Evolutionary conservation across 1,140 invertebrate genomes (phyloP).

Genomic region (Pachypsylla venusta): DNA sequence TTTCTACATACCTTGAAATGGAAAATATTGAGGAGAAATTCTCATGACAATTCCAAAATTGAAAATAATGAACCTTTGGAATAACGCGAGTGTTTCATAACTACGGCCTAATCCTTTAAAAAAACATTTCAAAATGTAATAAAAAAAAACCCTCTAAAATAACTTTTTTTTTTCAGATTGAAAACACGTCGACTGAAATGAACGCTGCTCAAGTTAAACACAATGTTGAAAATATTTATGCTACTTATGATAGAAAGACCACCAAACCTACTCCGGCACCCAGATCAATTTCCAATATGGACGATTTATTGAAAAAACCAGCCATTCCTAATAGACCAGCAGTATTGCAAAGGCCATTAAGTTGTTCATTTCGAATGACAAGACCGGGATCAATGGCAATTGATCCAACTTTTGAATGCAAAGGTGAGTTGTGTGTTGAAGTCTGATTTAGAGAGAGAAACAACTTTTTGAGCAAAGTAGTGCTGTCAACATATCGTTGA

Average conservation of each 20-base stretch:
- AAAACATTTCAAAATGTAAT: too few relatives aligned
- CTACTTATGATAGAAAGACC: conserved; percentile 13
- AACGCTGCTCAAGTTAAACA: neutral
- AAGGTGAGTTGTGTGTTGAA: neutral
- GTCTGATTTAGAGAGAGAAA: neutral
- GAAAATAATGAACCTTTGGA: too few relatives aligned
- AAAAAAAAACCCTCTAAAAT: too few relatives aligned
- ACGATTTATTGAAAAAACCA: conserved; percentile 35
- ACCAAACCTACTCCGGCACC: conserved; percentile 20
- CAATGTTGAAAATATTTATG: conserved; percentile 6
- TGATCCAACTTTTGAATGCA: neutral
- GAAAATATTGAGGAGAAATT: too few relatives aligned
- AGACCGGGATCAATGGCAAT: conserved; percentile 9
- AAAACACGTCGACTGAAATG: too few relatives aligned
- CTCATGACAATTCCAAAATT: too few relatives aligned
- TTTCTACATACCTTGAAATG: too few relatives aligned
- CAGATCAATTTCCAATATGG: conserved; percentile 13
- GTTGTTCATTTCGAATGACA: conserved; percentile 23
- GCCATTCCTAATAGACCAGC: conserved; percentile 53
- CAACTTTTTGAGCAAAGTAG: too few relatives aligned
- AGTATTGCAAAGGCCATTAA: conserved; percentile 39
- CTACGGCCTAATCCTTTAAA: too few relatives aligned
- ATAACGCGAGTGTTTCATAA: too few relatives aligned
- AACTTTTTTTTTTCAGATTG: too few relatives aligned
- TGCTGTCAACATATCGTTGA: too few relatives aligned